Evolutionary conservation across 2,888 invertebrate genomes (phyloP), one percentile per base, ranked within the genome.

Genomic region (Drosophila mayaguana): DNA sequence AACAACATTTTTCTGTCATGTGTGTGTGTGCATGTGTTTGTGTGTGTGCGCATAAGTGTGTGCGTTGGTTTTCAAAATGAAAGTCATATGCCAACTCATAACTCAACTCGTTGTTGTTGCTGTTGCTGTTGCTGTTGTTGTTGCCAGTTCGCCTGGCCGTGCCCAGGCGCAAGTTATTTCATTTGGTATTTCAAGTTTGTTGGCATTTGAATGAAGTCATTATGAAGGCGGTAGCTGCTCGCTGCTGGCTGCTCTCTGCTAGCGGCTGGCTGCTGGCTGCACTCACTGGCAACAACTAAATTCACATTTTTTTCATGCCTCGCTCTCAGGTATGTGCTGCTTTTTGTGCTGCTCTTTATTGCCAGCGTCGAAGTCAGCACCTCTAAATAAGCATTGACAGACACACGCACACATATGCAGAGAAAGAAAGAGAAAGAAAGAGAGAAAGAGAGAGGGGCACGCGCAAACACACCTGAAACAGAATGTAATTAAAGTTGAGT

Each of bases 161-260:
- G 82, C 78, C 59, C 72, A 75, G 75, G 82, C 83, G 66, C 70
- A 90, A 87, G 86, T 90, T 90, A 89, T 90, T 85, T 87, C 86
- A 87, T 85, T 85, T 87, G 90, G 90, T 80, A 90, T 86, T 90
- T 90, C 89, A 87, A 90, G 90, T 89, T 78, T 74, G 82, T 79
- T 88, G 90, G 90, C 88, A 89, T 90, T 89, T 90, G 90, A 90
- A 87, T 87, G 90, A 87, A 87, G 89, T 87, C 89, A 89, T 90
- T 90, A 84, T 84, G 90, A 87, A 86, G 78, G 84, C 86, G 80
- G 75, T 70, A 53, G 78, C 34, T 53, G 48, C 11, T 25, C 0
- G n/a, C 40, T 40, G 40, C 5, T 14, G 2, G 14, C 36, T 38
- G 36, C 62, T 28, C 8, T 8, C 28, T 67, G 72, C 4, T 12